Conservation (phyloP, 2,888 invertebrate genomes). For the Heliconius ethilla region DNA sequence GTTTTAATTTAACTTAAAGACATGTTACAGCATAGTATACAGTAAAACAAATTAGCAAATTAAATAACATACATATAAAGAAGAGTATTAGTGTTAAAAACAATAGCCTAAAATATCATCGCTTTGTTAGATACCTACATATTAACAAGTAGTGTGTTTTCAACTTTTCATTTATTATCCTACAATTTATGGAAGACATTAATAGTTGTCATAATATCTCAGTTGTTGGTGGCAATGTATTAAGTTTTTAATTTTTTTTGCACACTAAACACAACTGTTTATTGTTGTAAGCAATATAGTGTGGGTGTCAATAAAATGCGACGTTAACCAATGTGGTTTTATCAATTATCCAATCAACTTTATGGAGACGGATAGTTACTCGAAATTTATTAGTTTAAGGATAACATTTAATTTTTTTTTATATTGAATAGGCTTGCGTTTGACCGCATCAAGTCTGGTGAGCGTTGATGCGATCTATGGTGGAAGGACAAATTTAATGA, state of each 20-base stretch:
- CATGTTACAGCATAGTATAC: neutral
- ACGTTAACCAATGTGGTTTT: neutral
- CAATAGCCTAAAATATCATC: too few relatives aligned
- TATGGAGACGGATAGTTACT: neutral
- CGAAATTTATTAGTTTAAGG: too few relatives aligned
- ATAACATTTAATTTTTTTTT: too few relatives aligned
- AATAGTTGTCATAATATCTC: neutral
- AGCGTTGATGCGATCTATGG: too few relatives aligned
- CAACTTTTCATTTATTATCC: neutral
- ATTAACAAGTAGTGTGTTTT: neutral
- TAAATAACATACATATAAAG: too few relatives aligned
- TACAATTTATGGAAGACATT: neutral
- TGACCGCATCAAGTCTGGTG: too few relatives aligned
- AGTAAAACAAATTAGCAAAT: neutral
- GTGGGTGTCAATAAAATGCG: neutral
- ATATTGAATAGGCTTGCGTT: too few relatives aligned
- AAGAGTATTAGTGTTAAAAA: too few relatives aligned
- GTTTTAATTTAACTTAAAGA: too few relatives aligned
- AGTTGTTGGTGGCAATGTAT: neutral
- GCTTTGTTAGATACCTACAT: too few relatives aligned
- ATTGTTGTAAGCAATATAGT: neutral
- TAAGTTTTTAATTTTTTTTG: neutral
- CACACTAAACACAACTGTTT: neutral
- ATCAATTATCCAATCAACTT: neutral
- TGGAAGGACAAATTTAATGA: too few relatives aligned